These are phyloP conservation scores for Drosophila vallismaia DNA, from an alignment of 2,888 invertebrate species.

Conservation along the genomic window DNA sequence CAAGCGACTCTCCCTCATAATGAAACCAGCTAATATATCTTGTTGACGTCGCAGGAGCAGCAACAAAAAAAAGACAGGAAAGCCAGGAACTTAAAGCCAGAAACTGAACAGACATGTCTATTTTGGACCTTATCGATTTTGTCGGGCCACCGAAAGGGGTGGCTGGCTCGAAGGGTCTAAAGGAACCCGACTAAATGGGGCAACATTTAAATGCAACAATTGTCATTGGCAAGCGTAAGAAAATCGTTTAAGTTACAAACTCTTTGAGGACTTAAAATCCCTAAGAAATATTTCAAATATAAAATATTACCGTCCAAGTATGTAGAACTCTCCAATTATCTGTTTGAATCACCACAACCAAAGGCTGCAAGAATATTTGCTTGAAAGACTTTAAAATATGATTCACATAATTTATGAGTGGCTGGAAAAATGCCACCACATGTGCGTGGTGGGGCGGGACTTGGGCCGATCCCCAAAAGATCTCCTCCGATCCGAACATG, in stretches of 20 bases:
- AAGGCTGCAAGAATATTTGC: conserved; percentile 9
- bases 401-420: conserved; percentile 34
- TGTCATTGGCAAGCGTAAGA: conserved; percentile 53
- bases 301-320: background rate
- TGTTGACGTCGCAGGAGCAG: conserved; percentile 60
- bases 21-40: conserved; percentile 75
- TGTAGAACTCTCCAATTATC: conserved; percentile 1
- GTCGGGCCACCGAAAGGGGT: conserved; percentile 48
- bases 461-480: conserved; percentile 8
- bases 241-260: conserved; percentile 22
- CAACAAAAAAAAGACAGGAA: conserved; percentile 46
- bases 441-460: conserved; percentile 16
- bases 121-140: conserved; percentile 71
- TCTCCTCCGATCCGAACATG: conserved; percentile 21
- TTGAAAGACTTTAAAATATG: conserved; percentile 31
- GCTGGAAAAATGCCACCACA: conserved; percentile 19
- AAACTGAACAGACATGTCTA: conserved; percentile 70
- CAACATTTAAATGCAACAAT: conserved; percentile 79
- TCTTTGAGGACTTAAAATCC: background rate
- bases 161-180: conserved; percentile 9
- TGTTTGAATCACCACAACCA: conserved; percentile 11
- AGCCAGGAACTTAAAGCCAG: conserved; percentile 5
- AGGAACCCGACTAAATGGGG: conserved; percentile 58
- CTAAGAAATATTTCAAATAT: background rate
- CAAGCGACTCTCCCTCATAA: conserved; percentile 51